phyloP scores from a whole-genome alignment of 1,140 invertebrate species.

The Goniozus legneri region DNA sequence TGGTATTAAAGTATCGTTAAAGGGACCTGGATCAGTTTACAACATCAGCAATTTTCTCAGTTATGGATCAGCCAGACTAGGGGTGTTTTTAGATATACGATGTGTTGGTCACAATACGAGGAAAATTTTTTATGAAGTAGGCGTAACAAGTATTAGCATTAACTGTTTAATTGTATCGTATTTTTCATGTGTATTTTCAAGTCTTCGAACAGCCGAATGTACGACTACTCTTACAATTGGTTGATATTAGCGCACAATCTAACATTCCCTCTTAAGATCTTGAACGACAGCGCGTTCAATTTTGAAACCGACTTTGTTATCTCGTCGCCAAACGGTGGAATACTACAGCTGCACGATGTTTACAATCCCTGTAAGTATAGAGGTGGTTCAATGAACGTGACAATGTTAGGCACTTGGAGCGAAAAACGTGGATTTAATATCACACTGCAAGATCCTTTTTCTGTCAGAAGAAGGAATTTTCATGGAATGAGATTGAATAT shows the following conservation, averaged over 20 bases:
- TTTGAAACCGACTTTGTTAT: conserved; percentile 20
- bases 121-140: conserved; percentile 15
- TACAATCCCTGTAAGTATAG: conserved; percentile 25
- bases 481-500: conserved; percentile 2
- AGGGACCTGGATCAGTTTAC: too few relatives aligned
- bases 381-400: conserved; percentile 20
- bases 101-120: conserved; percentile 11
- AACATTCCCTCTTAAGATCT: neutral
- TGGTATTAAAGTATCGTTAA: too few relatives aligned
- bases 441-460: conserved; percentile 7
- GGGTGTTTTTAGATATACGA: conserved; percentile 18
- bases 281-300: conserved; percentile 26
- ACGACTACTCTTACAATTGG: conserved; percentile 24
- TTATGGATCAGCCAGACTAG: too few relatives aligned
- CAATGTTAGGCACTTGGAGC: conserved; percentile 17
- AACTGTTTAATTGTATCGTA: neutral
- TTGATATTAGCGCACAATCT: conserved; percentile 16
- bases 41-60: too few relatives aligned
- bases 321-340: neutral
- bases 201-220: conserved; percentile 12
- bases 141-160: too few relatives aligned
- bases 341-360: conserved; percentile 19
- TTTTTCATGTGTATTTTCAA: neutral
- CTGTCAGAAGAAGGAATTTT: conserved; percentile 19
- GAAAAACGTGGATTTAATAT: conserved; percentile 5